Base-by-base conservation (phyloP, 2,797 vertebrate species). In the Hozukius guyotensis region DNA sequence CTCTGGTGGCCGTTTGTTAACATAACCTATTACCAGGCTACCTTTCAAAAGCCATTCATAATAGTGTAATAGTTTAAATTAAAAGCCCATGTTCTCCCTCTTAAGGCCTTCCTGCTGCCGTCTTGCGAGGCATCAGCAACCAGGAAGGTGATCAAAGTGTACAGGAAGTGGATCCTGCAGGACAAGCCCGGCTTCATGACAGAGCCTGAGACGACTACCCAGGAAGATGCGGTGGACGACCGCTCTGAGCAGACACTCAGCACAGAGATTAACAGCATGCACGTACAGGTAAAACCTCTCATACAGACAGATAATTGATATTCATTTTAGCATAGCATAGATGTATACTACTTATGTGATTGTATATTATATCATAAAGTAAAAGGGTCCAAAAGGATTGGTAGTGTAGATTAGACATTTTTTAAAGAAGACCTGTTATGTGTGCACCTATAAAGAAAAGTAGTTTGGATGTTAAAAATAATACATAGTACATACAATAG, bases 131-230 rank as follows among this genome's bases (percentile, higher is more conserved):
- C 97, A 12, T 97, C 97, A 0, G 95, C 97, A 32, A 98, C 96
- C 62, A 96, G 97, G 81, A 99, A 99, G 91, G 98, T 99, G 56
- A 97, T 99, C 64, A 98, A 98, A 90, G 98, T 99, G 0, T 99
- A 99, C 83, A 97, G 97, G 75, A 99, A 97, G 87, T 99, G 99
- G 99, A 97, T 99, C 72, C 83, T 99, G 74, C 97, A 96, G 85
- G 97, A 99, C 18, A 99, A 97, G 68, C 98, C 99, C 1, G 60
- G 91, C 61, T 99, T 99, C 84, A 99, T 99, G 98, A 95, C 96
- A 8, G 98, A 99, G 82, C 97, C 98, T 1, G 97, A 98, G 69
- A 95, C 88, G 60, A 94, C 93, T n/a, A 88, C 94, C 3, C 91
- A 76, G 38, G 84, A 80, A 32, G 96, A 97, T 77, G 97, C 97